Percentiles rank a stretch among this genome's conserved stretches.
phyloP scores from a whole-genome alignment of 2,888 invertebrate genomes.

The Phania funesta region DNA sequence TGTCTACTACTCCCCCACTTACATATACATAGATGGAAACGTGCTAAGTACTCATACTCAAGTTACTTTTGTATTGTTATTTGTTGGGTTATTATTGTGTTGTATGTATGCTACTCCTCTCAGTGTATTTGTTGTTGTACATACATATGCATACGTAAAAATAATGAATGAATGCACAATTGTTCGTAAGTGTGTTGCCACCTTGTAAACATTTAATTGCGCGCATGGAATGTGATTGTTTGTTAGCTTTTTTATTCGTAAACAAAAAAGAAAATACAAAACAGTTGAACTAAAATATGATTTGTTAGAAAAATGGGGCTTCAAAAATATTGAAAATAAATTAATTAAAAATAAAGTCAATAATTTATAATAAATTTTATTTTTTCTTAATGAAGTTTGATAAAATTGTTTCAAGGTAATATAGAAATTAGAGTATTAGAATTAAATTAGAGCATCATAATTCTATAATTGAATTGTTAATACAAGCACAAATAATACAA shows the following conservation, averaged over 20 bases:
- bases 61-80: constrained; percentile 51
- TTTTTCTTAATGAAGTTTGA: too few relatives aligned
- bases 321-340: neutral
- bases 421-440: too few relatives aligned
- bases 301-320: neutral
- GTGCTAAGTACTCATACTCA: constrained; percentile 30
- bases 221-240: constrained; percentile 80
- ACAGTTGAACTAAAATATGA: neutral
- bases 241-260: constrained; percentile 66
- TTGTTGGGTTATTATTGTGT: constrained; percentile 56
- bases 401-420: too few relatives aligned
- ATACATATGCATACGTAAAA: neutral
- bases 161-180: neutral
- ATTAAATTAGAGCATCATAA: too few relatives aligned
- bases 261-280: neutral
- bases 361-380: neutral
- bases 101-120: constrained; percentile 43
- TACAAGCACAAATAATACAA: too few relatives aligned
- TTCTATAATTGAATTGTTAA: too few relatives aligned
- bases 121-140: constrained; percentile 7
- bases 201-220: constrained; percentile 78
- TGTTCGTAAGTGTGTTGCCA: constrained; percentile 71
- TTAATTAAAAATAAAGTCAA: constrained; percentile 71
- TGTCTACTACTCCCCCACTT: constrained; percentile 45
- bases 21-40: neutral